phyloP scores from a whole-genome alignment of 2,888 invertebrate genomes.

The Diploptera punctata region DNA sequence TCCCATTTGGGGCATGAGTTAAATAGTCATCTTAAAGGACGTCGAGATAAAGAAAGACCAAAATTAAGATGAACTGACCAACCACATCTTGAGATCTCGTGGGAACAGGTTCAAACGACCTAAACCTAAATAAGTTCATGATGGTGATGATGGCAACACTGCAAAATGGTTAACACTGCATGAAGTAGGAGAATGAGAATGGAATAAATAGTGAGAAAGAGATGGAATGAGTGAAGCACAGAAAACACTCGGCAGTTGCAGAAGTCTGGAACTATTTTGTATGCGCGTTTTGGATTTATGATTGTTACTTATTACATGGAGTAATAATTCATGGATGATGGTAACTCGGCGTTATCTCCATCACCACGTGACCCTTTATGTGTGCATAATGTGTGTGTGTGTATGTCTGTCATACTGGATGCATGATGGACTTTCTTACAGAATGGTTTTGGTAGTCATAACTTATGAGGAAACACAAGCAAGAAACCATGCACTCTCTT shows the following conservation, averaged over 20 bases:
- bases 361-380: constrained; percentile 31
- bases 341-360: constrained; percentile 25
- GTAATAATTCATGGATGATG: constrained; percentile 30
- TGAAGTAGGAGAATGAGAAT: too few species aligned
- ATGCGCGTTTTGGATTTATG: constrained; percentile 28
- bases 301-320: constrained; percentile 27
- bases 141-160: too few species aligned
- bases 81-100: too few species aligned
- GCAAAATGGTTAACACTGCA: too few species aligned
- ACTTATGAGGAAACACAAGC: constrained; percentile 25
- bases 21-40: too few species aligned
- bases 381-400: constrained; percentile 27
- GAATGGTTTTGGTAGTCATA: constrained; percentile 29
- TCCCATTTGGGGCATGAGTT: too few species aligned
- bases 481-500: not conserved
- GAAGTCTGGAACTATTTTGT: constrained; percentile 22
- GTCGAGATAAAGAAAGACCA: too few species aligned
- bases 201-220: too few species aligned
- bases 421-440: constrained; percentile 28
- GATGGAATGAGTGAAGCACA: not conserved
- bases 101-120: too few species aligned
- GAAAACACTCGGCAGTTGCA: not conserved
- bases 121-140: too few species aligned
- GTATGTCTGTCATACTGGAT: constrained; percentile 29
- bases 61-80: too few species aligned